phyloP scores from a whole-genome alignment of 2,113 vertebrate species.

The Lota lota region DNA sequence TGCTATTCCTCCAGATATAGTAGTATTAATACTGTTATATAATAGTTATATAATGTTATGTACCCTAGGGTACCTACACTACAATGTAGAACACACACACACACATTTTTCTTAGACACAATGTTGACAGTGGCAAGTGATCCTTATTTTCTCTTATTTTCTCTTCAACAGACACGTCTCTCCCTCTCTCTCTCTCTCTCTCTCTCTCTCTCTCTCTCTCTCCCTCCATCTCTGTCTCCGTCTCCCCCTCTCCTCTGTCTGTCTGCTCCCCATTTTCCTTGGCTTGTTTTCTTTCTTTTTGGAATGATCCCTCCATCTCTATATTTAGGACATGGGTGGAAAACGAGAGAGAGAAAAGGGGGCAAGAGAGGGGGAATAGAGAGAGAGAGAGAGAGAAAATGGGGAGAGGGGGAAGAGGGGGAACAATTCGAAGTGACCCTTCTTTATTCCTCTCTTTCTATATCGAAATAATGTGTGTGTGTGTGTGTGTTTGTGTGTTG shows the following conservation, averaged over 20 bases:
- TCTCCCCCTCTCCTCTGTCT: background rate
- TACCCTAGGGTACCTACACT: no score
- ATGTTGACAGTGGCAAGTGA: conserved; percentile 37
- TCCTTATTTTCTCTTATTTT: conserved; percentile 37
- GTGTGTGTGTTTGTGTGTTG: no score
- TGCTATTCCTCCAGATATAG: no score
- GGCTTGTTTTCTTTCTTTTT: conserved; percentile 30
- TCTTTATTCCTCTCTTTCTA: background rate
- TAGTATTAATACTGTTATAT: no score
- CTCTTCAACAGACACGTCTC: conserved; percentile 21
- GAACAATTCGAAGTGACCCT: background rate
- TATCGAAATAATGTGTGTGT: background rate
- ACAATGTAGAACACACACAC: background rate
- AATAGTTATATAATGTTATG: no score
- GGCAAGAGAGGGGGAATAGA: background rate
- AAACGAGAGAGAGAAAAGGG: conserved; percentile 5
- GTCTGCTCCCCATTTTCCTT: conserved; percentile 3
- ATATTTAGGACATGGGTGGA: conserved; percentile 12
- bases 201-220: conserved; percentile 4
- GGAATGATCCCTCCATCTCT: background rate
- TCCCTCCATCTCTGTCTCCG: background rate
- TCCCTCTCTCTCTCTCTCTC: conserved; percentile 6
- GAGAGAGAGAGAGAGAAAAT: background rate
- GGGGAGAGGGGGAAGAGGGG: no score
- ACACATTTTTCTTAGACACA: conserved; percentile 14